These are phyloP conservation scores for Daktulosphaira vitifoliae DNA, from an alignment of 1,140 invertebrate species.

Conservation along the genomic window DNA sequence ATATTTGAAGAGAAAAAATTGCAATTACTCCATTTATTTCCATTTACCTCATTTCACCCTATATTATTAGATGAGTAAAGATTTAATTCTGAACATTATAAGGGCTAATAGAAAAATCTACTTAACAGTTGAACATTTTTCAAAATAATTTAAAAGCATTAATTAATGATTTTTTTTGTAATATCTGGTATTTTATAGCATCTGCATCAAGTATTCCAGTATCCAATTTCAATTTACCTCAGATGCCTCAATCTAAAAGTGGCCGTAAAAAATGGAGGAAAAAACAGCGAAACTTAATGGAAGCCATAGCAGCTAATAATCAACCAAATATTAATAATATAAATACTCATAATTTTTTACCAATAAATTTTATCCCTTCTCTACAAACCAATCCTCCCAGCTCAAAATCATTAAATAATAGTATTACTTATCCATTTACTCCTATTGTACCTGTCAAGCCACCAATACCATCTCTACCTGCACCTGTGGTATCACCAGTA, in stretches of 20 bases:
- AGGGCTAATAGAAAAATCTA: no score
- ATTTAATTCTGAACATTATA: no score
- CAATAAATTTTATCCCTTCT: constrained; percentile 3
- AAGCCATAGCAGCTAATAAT: background rate
- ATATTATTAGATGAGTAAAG: no score
- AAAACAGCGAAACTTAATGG: constrained; percentile 16
- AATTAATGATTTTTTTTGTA: no score
- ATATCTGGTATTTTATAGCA: background rate
- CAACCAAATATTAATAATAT: background rate
- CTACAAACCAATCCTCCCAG: background rate
- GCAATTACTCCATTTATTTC: no score
- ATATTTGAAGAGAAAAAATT: no score
- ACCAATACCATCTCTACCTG: background rate
- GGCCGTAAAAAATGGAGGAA: constrained; percentile 25
- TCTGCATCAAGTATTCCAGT: background rate
- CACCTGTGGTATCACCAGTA: background rate
- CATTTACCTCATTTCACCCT: no score
- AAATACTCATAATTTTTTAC: background rate
- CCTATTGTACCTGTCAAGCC: constrained; percentile 13
- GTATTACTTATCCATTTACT: constrained; percentile 14
- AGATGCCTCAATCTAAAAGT: constrained; percentile 27
- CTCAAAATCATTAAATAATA: background rate
- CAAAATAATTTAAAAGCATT: no score
- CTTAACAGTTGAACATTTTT: no score
- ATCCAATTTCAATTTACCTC: background rate